Percentiles rank a stretch among this genome's conserved stretches.
Conservation (phyloP, 1,140 invertebrate species). For the Leucophenga varia region DNA sequence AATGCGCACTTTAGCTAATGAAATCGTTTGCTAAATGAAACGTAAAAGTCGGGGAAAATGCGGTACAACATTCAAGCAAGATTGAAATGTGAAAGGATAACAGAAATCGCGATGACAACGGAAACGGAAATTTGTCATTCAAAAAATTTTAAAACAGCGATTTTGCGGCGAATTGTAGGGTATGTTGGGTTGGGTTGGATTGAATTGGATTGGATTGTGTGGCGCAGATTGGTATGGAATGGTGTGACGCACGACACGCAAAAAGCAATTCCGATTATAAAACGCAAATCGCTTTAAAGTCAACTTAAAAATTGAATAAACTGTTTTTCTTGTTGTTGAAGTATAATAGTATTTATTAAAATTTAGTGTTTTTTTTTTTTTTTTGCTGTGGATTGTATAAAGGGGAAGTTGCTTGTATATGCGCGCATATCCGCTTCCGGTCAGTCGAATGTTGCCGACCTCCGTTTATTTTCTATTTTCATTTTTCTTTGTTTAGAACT, state of each 20-base stretch:
- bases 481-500: too few relatives aligned
- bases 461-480: too few relatives aligned
- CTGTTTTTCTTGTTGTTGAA: too few relatives aligned
- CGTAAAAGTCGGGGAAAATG: slow-evolving; percentile 37
- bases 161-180: slow-evolving; percentile 35
- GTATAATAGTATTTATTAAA: too few relatives aligned
- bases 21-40: slow-evolving; percentile 56
- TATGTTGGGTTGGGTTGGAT: too few relatives aligned
- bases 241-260: too few relatives aligned
- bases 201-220: background rate
- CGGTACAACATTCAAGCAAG: slow-evolving; percentile 23
- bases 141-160: slow-evolving; percentile 30
- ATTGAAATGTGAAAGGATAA: background rate
- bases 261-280: background rate
- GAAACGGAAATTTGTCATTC: slow-evolving; percentile 49
- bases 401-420: too few relatives aligned
- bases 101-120: slow-evolving; percentile 4
- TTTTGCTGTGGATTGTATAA: too few relatives aligned
- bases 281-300: background rate
- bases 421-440: too few relatives aligned
- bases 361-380: too few relatives aligned
- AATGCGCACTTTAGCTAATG: slow-evolving; percentile 51
- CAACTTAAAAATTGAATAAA: too few relatives aligned
- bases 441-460: too few relatives aligned
- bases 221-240: background rate